These are phyloP conservation scores for Musca vetustissima DNA, from an alignment of 1,140 invertebrate genomes.

Conservation along the genomic window DNA sequence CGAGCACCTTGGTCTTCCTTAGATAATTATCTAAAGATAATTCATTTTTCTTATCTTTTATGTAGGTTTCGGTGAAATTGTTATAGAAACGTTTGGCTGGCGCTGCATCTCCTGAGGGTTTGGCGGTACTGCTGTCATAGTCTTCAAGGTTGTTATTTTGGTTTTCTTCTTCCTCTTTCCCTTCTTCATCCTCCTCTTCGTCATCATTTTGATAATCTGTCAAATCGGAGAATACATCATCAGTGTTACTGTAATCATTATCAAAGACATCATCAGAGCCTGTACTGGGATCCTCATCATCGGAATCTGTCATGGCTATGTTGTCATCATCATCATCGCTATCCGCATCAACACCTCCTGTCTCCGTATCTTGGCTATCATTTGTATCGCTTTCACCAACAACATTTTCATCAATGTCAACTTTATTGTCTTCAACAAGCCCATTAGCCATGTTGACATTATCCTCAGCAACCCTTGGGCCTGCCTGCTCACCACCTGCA, in stretches of 20 bases:
- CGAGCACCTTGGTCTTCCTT: too few relatives aligned
- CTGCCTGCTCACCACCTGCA: neutral
- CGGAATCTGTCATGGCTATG: neutral
- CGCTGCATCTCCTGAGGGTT: too few relatives aligned
- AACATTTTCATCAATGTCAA: conserved; percentile 3
- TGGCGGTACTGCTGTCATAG: neutral
- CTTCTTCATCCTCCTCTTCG: neutral
- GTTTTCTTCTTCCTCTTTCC: neutral
- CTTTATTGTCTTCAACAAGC: neutral
- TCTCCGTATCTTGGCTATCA: neutral
- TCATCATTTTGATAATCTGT: neutral
- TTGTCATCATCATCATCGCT: conserved; percentile 7
- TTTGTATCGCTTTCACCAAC: neutral
- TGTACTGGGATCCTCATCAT: neutral
- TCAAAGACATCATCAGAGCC: neutral
- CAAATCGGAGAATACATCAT: neutral
- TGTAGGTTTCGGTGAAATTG: too few relatives aligned
- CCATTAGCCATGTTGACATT: neutral
- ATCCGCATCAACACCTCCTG: neutral
- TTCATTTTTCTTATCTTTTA: too few relatives aligned
- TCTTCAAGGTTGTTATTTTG: neutral
- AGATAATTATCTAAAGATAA: too few relatives aligned
- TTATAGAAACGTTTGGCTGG: too few relatives aligned
- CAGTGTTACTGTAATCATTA: neutral
- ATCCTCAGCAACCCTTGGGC: neutral